phyloP scores from a whole-genome alignment of 2,113 vertebrate genomes.

The Ciconia maguari region DNA sequence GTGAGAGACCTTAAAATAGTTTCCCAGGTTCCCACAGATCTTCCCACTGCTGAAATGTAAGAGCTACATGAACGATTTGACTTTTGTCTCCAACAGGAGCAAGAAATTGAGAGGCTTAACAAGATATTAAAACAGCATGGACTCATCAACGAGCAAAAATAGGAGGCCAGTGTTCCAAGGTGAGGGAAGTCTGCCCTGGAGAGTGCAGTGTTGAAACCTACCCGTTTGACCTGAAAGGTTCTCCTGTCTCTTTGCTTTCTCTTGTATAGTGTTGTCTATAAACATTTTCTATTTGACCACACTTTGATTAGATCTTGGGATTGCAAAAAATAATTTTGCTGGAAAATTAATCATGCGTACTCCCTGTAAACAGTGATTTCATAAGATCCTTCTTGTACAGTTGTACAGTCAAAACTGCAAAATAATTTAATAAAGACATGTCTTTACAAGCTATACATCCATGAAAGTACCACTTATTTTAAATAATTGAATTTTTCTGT shows the following conservation, averaged over 20 bases:
- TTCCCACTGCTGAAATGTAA: not conserved
- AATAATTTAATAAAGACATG: constrained; percentile 60
- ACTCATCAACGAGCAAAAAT: constrained; percentile 52
- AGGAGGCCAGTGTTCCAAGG: not conserved
- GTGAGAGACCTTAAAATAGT: not conserved
- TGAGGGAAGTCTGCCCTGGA: not conserved
- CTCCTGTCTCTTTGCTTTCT: constrained; percentile 27
- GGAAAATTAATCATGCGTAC: not conserved
- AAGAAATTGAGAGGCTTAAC: constrained; percentile 85
- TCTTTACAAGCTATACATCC: not conserved
- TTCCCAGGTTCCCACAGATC: not conserved
- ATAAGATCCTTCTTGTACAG: not conserved
- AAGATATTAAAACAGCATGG: constrained; percentile 79
- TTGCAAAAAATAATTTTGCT: not conserved
- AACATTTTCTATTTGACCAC: not conserved
- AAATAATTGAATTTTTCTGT: not conserved
- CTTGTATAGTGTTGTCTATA: not conserved
- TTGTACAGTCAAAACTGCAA: constrained; percentile 17
- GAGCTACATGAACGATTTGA: not conserved
- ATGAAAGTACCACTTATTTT: not conserved
- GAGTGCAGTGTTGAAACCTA: not conserved
- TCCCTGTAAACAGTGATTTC: not conserved
- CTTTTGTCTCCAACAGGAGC: constrained; percentile 75
- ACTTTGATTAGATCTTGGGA: not conserved
- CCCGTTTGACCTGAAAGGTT: not conserved